These are phyloP conservation scores for Patiria miniata DNA, from an alignment of 35 echinoderm and acorn worm species.

Conservation along the genomic window DNA sequence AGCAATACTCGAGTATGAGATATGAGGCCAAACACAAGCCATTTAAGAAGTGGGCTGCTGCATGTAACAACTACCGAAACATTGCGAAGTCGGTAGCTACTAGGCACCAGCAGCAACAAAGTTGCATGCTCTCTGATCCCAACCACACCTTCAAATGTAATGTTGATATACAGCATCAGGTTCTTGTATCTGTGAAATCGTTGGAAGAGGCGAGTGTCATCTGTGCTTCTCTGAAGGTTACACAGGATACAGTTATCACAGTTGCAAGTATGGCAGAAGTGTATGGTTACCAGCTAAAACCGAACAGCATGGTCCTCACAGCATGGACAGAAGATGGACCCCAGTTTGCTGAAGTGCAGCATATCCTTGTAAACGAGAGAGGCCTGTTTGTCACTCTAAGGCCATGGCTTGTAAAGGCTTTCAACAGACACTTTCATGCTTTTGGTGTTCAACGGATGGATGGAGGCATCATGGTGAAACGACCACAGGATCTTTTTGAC, in stretches of 20 bases:
- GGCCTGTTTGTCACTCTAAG: background rate
- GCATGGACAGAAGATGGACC: constrained; percentile 20
- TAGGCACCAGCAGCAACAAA: background rate
- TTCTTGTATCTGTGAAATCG: background rate
- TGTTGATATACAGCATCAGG: constrained; percentile 15
- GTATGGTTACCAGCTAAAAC: constrained; percentile 1
- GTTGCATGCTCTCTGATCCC: constrained; percentile 11
- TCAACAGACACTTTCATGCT: constrained; percentile 27
- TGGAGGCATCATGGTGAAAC: background rate
- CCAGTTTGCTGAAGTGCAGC: constrained; percentile 12
- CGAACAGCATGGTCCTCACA: background rate
- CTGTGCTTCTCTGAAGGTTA: constrained; percentile 1
- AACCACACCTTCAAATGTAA: background rate
- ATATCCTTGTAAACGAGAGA: background rate
- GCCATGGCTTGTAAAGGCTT: background rate
- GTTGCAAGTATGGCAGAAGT: background rate
- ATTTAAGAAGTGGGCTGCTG: constrained; percentile 8
- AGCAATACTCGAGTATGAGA: constrained; percentile 21
- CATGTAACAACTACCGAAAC: constrained; percentile 30
- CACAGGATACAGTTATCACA: constrained; percentile 1
- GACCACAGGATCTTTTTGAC: background rate
- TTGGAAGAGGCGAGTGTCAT: background rate
- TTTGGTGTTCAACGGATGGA: background rate
- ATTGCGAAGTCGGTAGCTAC: constrained; percentile 14
- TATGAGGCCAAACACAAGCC: constrained; percentile 28